Evolutionary conservation across 2,797 vertebrate species (phyloP).

Genomic region (Urophycis tenuis): DNA sequence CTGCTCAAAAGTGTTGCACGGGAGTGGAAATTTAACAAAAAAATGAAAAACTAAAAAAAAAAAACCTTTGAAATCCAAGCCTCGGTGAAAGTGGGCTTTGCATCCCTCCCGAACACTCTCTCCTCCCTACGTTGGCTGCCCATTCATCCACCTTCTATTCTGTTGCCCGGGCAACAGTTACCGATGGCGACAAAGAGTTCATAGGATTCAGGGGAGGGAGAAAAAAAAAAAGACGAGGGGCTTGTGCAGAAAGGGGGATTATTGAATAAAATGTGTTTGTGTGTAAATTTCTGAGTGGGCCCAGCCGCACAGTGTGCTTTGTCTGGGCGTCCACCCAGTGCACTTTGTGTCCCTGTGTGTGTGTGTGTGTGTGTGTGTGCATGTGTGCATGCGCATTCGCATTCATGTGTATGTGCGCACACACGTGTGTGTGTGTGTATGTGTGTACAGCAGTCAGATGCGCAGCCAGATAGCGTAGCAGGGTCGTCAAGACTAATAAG

Average conservation of each 20-base stretch:
- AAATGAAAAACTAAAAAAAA: background rate
- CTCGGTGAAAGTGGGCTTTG: constrained; percentile 31
- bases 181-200: constrained; percentile 62
- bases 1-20: background rate
- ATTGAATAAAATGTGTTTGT: constrained; percentile 41
- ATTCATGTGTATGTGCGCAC: background rate
- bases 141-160: constrained; percentile 52
- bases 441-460: background rate
- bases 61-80: constrained; percentile 30
- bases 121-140: constrained; percentile 18
- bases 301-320: constrained; percentile 15
- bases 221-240: constrained; percentile 31
- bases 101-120: constrained; percentile 9
- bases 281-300: constrained; percentile 1
- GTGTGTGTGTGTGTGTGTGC: background rate
- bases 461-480: background rate
- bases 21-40: background rate
- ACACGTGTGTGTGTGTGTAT: background rate
- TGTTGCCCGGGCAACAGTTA: constrained; percentile 74
- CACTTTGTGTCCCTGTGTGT: background rate
- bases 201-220: constrained; percentile 36
- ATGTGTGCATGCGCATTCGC: background rate
- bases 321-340: constrained; percentile 11
- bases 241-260: constrained; percentile 48
- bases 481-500: constrained; percentile 11